These are phyloP conservation scores for Seriola aureovittata DNA, from an alignment of 2,113 vertebrate genomes.

Conservation along the genomic window DNA sequence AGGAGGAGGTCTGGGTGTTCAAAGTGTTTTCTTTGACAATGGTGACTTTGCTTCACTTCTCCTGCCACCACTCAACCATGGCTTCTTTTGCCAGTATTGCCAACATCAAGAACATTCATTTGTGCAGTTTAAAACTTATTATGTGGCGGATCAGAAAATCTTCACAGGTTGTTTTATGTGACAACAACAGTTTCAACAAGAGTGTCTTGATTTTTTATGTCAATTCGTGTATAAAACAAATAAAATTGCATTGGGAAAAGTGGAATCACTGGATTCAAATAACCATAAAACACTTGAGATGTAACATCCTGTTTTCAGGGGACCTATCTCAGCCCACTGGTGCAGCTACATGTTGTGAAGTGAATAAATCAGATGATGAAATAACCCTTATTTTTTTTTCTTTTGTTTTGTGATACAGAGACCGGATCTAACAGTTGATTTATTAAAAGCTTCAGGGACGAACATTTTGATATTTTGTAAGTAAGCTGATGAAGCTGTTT, in stretches of 20 bases:
- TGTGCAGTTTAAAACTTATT: neutral
- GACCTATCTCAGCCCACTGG: neutral
- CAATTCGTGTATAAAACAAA: neutral
- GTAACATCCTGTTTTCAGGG: neutral
- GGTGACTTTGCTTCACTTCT: neutral
- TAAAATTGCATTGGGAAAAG: neutral
- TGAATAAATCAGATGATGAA: neutral
- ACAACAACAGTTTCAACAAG: no score
- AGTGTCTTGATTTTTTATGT: neutral
- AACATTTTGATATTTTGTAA: neutral
- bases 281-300: neutral
- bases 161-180: no score
- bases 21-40: neutral
- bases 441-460: neutral
- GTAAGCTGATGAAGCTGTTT: neutral
- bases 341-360: neutral
- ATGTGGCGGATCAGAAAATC: no score
- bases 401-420: neutral
- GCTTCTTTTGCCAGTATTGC: neutral
- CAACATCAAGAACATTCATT: no score
- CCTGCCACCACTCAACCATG: neutral
- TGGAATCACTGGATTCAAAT: neutral
- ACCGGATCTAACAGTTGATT: neutral
- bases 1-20: neutral
- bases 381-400: no score